Evolutionary conservation across 2,113 vertebrate genomes (phyloP), one percentile per base, ranked within the genome.

Genomic region (Vimba vimba): DNA sequence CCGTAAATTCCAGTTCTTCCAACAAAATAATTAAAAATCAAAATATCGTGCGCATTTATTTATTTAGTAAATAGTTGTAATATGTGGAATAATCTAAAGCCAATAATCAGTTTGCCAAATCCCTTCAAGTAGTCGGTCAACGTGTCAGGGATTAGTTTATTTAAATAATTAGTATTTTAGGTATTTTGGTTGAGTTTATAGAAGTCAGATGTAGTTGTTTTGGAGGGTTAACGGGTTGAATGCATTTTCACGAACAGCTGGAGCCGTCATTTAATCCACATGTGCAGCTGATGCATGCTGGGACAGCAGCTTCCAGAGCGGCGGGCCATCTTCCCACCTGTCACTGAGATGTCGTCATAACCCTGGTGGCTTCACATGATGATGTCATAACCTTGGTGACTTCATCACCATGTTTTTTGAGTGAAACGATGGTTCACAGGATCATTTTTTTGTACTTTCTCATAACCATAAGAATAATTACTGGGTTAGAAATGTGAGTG

Each of bases 171-270:
- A 15, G 47, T 60, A 1, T 27, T 27, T 27, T 15, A 13, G n/a
- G 60, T 1, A 6, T 64, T 64, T 0, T 30, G 25, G 25, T 64
- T 30, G 60, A 52, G 50, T 17, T 19, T 19, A 6, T 52, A 5
- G 50, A 27, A 8, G 64, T 33, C 27, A 19, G 64, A 33, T 66
- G 30, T 8, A 4, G 30, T 68, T 36, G 30, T 68, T 68, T 36
- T 62, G 23, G 10, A 17, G 10, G 27, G 27, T 68, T 68, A 17
- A 2, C 17, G 27, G 27, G 13, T 66, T 66, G 62, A 12, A 11
- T 62, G 59, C 10, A 25, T 60, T n/a, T 36, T 21, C 17, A 8
- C 2, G 6, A 68, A 90, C 93, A 82, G 87, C 94, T 85, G 84
- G 68, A 66, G n/a, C 43, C 21, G 43, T 47, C 55, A 57, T 36